A percentile compares a stretch with the other conserved stretches of the same genome.
Evolutionary conservation across 2,797 vertebrate genomes (phyloP).

Genomic region (Catamblyrhynchus diadema): DNA sequence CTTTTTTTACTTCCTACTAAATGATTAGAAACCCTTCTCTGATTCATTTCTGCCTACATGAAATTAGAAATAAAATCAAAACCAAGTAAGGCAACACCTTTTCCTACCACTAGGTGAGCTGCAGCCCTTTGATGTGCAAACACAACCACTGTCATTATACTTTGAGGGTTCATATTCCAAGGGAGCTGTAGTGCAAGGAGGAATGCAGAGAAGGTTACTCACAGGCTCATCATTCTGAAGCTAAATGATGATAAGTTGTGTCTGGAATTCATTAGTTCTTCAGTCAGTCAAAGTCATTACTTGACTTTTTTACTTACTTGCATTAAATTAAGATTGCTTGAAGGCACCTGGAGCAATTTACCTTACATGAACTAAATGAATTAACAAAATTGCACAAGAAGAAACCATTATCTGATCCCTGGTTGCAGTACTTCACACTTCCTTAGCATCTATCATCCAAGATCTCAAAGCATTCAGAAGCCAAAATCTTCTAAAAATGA

Average conservation of each 20-base stretch:
- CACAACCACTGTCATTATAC: neutral
- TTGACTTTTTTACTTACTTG: neutral
- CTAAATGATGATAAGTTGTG: neutral
- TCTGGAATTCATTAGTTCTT: slow-evolving; percentile 27
- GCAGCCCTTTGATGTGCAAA: neutral
- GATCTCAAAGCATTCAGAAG: neutral
- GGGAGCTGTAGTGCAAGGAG: neutral
- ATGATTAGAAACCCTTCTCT: neutral
- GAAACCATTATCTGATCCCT: neutral
- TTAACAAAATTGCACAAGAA: neutral
- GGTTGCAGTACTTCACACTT: neutral
- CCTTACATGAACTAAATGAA: neutral
- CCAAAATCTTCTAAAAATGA: neutral
- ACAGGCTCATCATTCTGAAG: neutral
- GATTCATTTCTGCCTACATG: neutral
- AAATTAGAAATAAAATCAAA: neutral
- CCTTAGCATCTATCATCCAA: neutral
- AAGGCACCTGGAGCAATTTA: neutral
- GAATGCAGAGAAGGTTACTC: neutral
- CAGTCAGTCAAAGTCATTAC: slow-evolving; percentile 16
- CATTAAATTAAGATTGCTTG: slow-evolving; percentile 7
- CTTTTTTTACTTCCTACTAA: neutral
- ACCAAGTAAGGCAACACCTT: neutral
- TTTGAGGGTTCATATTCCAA: neutral
- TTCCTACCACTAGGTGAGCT: neutral